These are phyloP conservation scores for Hydractinia echinata DNA, from an alignment of 30 jellyfish, hydroid and myxozoan species.

Conservation along the genomic window DNA sequence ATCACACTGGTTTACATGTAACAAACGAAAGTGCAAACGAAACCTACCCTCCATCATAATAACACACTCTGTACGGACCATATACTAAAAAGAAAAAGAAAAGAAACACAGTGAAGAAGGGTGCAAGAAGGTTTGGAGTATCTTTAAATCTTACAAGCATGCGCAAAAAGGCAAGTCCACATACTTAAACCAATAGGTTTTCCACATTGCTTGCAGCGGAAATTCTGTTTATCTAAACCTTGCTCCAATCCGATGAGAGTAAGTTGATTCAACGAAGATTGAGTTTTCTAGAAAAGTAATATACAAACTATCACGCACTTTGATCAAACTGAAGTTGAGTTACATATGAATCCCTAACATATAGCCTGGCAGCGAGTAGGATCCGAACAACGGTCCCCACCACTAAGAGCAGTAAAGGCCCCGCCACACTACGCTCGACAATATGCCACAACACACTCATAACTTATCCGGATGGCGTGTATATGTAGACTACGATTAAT, in stretches of 20 bases:
- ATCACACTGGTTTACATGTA: neutral
- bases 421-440: too few species aligned
- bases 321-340: too few species aligned
- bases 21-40: neutral
- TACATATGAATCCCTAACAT: too few species aligned
- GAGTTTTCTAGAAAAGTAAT: constrained; percentile 46
- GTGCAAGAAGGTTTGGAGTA: neutral
- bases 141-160: neutral
- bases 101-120: neutral
- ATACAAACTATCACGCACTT: neutral
- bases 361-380: too few species aligned
- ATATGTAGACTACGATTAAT: too few species aligned
- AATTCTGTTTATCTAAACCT: constrained; percentile 89
- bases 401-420: too few species aligned
- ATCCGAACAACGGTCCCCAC: too few species aligned
- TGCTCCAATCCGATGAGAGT: constrained; percentile 56
- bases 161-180: constrained; percentile 11
- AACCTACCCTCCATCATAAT: constrained; percentile 92
- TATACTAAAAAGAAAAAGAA: constrained; percentile 51
- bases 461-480: too few species aligned
- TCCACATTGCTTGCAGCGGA: constrained; percentile 85
- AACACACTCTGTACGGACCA: constrained; percentile 87
- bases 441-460: too few species aligned
- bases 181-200: constrained; percentile 87
- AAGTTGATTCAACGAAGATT: constrained; percentile 56